phyloP scores from a whole-genome alignment of 2,888 invertebrate genomes.

The Xylota sylvarum region DNA sequence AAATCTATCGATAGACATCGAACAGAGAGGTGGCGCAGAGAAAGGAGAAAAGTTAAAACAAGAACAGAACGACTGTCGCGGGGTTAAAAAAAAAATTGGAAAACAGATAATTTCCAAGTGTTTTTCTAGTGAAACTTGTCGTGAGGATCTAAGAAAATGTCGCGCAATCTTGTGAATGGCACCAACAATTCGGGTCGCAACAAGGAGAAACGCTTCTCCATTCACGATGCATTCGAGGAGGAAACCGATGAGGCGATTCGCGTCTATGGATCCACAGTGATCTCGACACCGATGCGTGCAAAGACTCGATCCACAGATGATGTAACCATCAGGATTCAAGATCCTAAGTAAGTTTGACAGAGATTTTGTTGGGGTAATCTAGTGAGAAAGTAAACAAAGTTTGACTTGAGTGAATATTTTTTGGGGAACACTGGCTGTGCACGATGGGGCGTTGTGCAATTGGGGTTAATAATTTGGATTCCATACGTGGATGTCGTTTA shows the following conservation, averaged over 20 bases:
- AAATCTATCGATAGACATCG: conserved; percentile 49
- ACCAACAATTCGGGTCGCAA: conserved; percentile 78
- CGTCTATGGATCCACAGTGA: conserved; percentile 92
- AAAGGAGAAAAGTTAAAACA: conserved; percentile 17
- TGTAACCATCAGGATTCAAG: conserved; percentile 86
- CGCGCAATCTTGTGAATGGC: conserved; percentile 69
- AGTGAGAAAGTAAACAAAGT: conserved; percentile 22
- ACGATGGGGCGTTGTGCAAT: too few relatives aligned
- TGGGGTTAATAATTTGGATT: too few relatives aligned
- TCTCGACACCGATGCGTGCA: conserved; percentile 89
- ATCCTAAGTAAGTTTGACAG: conserved; percentile 83
- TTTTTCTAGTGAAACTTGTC: conserved; percentile 12
- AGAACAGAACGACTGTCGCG: neutral
- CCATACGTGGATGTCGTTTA: too few relatives aligned
- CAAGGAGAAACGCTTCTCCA: conserved; percentile 90
- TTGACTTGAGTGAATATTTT: conserved; percentile 4
- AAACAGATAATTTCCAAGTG: conserved; percentile 13
- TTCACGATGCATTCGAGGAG: conserved; percentile 94
- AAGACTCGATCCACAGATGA: conserved; percentile 86
- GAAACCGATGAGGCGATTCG: conserved; percentile 93
- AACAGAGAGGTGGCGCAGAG: conserved; percentile 21
- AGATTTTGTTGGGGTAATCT: neutral
- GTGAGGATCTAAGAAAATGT: conserved; percentile 46
- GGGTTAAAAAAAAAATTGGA: neutral
- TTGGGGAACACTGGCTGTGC: neutral